Conservation (phyloP, 2,888 invertebrate species). For the Synanthedon andrenaeformis region DNA sequence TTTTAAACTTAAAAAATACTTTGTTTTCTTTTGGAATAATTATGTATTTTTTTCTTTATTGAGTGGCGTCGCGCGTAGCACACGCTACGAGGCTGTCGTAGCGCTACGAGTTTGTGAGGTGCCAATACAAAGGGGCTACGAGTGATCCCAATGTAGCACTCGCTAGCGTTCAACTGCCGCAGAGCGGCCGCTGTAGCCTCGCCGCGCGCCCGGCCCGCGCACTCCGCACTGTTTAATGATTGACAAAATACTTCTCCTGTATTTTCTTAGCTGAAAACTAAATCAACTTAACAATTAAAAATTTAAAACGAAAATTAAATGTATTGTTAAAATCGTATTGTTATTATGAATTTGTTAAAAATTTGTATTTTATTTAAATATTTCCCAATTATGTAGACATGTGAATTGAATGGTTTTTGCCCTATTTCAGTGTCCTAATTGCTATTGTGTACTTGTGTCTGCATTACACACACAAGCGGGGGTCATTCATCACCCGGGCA, state of each 20-base stretch:
- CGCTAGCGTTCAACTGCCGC: constrained; percentile 28
- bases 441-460: no score
- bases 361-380: no score
- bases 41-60: no score
- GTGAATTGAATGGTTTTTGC: no score
- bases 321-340: no score
- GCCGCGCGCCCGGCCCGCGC: constrained; percentile 18
- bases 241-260: constrained; percentile 60
- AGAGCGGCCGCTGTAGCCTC: constrained; percentile 27
- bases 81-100: constrained; percentile 9
- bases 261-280: constrained; percentile 30
- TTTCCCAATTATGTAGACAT: no score
- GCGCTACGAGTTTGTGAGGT: constrained; percentile 16
- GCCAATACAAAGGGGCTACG: constrained; percentile 20
- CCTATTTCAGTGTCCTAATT: no score
- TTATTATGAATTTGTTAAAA: no score
- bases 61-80: not conserved
- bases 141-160: constrained; percentile 21
- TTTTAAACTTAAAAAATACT: no score
- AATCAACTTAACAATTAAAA: not conserved
- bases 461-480: not conserved
- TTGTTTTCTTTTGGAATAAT: no score
- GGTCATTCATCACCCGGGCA: constrained; percentile 9
- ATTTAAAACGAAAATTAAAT: no score
- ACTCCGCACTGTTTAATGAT: constrained; percentile 41